Percentiles rank a stretch among this genome's conserved stretches.
These are phyloP conservation scores for Sapayoa aenigma DNA, from an alignment of 2,113 vertebrate species.

Conservation along the genomic window DNA sequence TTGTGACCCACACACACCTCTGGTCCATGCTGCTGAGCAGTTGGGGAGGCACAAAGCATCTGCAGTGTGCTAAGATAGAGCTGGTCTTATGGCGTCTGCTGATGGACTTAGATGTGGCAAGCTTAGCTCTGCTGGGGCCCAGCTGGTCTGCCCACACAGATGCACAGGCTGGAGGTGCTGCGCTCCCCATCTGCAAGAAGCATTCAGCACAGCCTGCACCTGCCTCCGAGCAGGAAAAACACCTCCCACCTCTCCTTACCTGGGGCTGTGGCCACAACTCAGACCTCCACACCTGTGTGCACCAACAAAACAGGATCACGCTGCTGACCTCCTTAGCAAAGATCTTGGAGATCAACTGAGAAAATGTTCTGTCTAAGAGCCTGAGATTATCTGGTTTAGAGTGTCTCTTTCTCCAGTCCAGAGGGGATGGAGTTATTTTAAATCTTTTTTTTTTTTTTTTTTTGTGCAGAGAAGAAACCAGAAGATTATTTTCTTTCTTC, in stretches of 20 bases:
- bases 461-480: constrained; percentile 45
- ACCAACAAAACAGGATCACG: not conserved
- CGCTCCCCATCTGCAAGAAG: not conserved
- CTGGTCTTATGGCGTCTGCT: constrained; percentile 57
- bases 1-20: not conserved
- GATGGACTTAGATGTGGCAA: constrained; percentile 47
- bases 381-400: constrained; percentile 63
- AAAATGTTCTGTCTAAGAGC: constrained; percentile 42
- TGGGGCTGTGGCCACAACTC: not conserved
- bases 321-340: constrained; percentile 32
- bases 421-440: constrained; percentile 47
- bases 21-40: not conserved
- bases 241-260: not conserved
- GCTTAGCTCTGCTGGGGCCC: constrained; percentile 45
- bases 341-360: constrained; percentile 42
- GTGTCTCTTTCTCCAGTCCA: constrained; percentile 45
- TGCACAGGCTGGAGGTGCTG: not conserved
- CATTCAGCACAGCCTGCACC: not conserved
- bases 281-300: not conserved
- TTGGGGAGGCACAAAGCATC: not conserved
- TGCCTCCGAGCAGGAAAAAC: not conserved
- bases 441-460: constrained; percentile 7
- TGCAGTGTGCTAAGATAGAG: constrained; percentile 27
- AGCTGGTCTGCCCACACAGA: constrained; percentile 33
- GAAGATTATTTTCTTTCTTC: constrained; percentile 63